Conservation (phyloP, 2,113 vertebrate species). For the Cryptomyrus ogoouensis region DNA sequence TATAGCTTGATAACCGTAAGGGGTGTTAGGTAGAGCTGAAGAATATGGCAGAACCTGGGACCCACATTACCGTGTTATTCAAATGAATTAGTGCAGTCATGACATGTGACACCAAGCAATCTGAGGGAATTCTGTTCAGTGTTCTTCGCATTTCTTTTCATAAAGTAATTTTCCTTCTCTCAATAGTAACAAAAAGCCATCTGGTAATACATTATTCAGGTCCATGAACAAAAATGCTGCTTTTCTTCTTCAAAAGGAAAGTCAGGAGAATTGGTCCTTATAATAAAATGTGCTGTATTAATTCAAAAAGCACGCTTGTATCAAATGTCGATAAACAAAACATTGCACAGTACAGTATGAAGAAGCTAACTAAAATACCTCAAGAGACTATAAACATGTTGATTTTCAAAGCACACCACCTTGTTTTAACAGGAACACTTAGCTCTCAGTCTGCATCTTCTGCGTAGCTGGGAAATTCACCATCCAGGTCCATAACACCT, state of each 20-base stretch:
- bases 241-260: background rate
- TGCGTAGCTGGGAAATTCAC: background rate
- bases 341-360: background rate
- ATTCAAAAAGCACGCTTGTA: background rate
- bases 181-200: background rate
- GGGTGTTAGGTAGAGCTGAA: background rate
- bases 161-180: background rate
- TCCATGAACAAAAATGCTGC: background rate
- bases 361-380: background rate
- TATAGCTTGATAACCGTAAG: background rate
- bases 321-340: background rate
- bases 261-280: background rate
- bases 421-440: conserved; percentile 3
- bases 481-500: background rate
- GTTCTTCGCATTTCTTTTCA: background rate
- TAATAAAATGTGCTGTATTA: background rate
- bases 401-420: background rate
- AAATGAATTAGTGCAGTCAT: background rate
- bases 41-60: background rate
- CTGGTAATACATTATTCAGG: background rate
- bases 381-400: background rate
- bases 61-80: background rate
- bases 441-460: background rate
- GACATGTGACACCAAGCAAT: background rate
- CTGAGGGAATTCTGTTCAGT: background rate